Base-by-base conservation (phyloP, 2,888 invertebrate species). In the Cheilosia pagana region DNA sequence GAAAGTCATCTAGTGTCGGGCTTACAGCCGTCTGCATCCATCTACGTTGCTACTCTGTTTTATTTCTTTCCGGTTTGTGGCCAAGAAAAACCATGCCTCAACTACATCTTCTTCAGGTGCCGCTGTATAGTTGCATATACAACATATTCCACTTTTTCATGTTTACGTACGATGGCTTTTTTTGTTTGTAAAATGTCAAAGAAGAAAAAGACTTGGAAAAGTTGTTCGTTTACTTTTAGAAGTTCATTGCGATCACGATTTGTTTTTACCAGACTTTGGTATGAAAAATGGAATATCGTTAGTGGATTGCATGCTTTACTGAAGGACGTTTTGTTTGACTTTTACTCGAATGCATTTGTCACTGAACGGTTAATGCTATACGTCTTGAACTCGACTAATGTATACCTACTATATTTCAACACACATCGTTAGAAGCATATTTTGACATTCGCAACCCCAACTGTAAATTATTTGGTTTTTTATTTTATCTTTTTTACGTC, bases 211-310 rank as follows among this genome's bases (percentile, higher is more conserved):
- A 21, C 31, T 57, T 74, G 75, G 85, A 85, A 83, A 85, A 85
- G 85, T 85, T 85, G 85, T 85, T 85, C n/a, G 85, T 71, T 85
- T 60, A 57, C 71, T 81, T 81, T 75, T 71, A 85, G 75, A 85
- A 85, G 85, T 85, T 85, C 85, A 85, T 81, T 85, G 85, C 75
- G 65, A 85, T 81, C 85, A 81, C 81, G 81, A 85, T 76, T 55
- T 71, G 71, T 14, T 74, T 59, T 63, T 16, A 21, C 28, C 16
- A 62, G 70, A 39, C 45, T 55, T 59, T 76, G 31, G 25, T 16
- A 60, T 53, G 48, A 78, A 68, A 78, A 19, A 60, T 53, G 48
- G 74, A 68, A 78, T 72, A 78, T 28, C 52, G 60, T 59, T 72
- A 77, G 48, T 77, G 28, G 12, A 16, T 62, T 25, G 14, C n/a